These are phyloP conservation scores for Ranitomeya variabilis DNA, from an alignment of 2,113 vertebrate genomes.

Conservation along the genomic window DNA sequence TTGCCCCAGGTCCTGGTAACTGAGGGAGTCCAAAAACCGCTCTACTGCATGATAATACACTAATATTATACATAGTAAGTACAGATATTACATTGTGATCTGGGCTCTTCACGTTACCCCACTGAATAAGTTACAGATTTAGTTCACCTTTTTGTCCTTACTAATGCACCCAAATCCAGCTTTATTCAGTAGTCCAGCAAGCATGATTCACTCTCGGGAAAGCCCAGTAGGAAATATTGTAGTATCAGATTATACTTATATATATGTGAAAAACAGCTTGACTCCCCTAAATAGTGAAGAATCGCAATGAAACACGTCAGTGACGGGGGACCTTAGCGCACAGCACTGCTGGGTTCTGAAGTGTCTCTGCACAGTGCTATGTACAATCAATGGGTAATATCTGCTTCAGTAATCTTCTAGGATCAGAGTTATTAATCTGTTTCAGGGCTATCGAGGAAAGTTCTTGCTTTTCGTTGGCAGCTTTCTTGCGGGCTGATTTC, in stretches of 20 bases:
- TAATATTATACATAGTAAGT: too few relatives aligned
- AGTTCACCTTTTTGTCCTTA: background rate
- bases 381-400: constrained; percentile 46
- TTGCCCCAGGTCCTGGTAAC: too few relatives aligned
- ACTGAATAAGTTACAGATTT: too few relatives aligned
- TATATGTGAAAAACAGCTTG: background rate
- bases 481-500: constrained; percentile 4
- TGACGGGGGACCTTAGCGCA: background rate
- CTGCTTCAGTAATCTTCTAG: constrained; percentile 42
- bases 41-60: too few relatives aligned
- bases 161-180: background rate
- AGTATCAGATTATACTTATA: constrained; percentile 1
- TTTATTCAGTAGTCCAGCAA: background rate
- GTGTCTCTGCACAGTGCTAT: background rate
- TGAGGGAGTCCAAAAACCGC: too few relatives aligned
- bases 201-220: background rate
- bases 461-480: background rate
- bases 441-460: background rate
- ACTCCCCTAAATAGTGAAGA: background rate
- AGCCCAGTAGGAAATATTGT: background rate
- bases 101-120: too few relatives aligned
- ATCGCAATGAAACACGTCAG: background rate
- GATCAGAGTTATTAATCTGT: constrained; percentile 40
- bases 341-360: background rate
- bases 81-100: too few relatives aligned